Evolutionary conservation across 2,888 invertebrate genomes (phyloP).

Genomic region (Mimachlamys varia): DNA sequence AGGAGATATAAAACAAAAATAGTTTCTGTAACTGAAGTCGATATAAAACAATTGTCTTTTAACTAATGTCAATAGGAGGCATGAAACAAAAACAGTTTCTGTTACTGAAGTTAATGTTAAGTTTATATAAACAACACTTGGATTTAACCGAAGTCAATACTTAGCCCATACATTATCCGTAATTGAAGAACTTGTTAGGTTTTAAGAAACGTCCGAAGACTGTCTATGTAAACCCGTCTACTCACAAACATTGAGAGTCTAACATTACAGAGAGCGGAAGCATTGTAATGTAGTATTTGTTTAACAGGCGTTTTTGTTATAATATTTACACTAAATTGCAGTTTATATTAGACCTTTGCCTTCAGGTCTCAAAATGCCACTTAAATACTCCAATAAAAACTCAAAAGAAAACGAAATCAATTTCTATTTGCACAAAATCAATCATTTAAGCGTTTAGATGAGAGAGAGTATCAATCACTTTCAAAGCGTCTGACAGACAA

Average conservation of each 20-base stretch:
- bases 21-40: no score
- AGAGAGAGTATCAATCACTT: background rate
- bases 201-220: background rate
- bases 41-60: no score
- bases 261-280: background rate
- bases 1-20: no score
- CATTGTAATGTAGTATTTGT: background rate
- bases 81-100: no score
- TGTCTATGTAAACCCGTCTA: background rate
- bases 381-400: background rate
- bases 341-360: background rate
- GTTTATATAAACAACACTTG: no score
- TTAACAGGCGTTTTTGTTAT: constrained; percentile 2
- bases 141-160: no score
- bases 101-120: no score
- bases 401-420: background rate
- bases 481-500: constrained; percentile 24
- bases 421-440: constrained; percentile 12
- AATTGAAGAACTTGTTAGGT: background rate
- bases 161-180: background rate
- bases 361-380: background rate
- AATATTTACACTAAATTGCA: background rate
- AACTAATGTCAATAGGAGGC: no score
- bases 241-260: background rate
- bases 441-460: constrained; percentile 8